Conservation (phyloP, 2,888 invertebrate genomes). For the Trissolcus japonicus region DNA sequence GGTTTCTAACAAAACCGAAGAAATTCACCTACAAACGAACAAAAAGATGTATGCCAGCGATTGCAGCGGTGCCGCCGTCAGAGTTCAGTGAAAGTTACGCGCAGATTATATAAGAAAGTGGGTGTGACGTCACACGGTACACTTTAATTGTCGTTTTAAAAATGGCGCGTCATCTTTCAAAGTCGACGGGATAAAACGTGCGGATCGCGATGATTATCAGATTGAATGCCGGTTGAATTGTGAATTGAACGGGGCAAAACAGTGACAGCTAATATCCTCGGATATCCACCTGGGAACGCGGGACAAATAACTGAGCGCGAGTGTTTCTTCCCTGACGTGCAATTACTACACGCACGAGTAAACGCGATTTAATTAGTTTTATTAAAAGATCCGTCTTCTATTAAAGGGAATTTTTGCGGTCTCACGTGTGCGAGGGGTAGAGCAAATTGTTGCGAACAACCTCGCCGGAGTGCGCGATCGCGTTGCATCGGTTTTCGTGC, state of each 20-base stretch:
- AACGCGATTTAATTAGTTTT: conserved; percentile 42
- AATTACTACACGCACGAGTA: conserved; percentile 40
- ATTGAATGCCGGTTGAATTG: no score
- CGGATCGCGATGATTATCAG: no score
- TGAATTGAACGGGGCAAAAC: conserved; percentile 7
- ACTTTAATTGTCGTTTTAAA: conserved; percentile 18
- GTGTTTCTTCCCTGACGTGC: conserved; percentile 60
- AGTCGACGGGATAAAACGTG: no score
- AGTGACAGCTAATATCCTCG: conserved; percentile 45
- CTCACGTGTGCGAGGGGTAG: conserved; percentile 1
- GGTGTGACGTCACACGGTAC: conserved; percentile 17
- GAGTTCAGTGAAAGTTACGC: conserved; percentile 34
- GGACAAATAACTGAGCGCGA: conserved; percentile 50
- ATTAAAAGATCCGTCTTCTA: conserved; percentile 44
- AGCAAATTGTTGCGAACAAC: background rate
- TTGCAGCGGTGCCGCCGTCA: conserved; percentile 6
- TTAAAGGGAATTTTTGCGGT: conserved; percentile 18
- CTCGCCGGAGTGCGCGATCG: background rate
- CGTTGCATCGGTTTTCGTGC: conserved; percentile 1
- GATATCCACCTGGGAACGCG: conserved; percentile 38
- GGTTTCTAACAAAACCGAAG: no score
- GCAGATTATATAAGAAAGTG: conserved; percentile 33
- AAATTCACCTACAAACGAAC: no score
- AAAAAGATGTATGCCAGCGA: no score
- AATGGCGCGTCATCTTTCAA: no score